Conservation (phyloP, 1,140 invertebrate genomes). For the Listronotus oregonensis region DNA sequence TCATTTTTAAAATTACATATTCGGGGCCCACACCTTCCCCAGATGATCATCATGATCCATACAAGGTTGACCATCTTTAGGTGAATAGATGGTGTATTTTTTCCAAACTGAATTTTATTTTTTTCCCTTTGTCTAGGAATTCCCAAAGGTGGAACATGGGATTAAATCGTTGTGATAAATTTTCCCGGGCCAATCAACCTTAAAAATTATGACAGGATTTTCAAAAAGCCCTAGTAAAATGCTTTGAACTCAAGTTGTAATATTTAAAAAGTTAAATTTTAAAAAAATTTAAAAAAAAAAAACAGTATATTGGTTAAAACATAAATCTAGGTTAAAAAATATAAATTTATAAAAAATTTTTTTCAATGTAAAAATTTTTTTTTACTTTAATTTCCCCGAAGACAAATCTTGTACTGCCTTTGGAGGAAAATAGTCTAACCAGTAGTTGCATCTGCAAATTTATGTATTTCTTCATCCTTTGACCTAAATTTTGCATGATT, state of each 20-base stretch:
- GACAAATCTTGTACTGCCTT: slow-evolving; percentile 84
- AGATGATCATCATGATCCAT: slow-evolving; percentile 98
- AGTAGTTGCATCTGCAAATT: slow-evolving; percentile 92
- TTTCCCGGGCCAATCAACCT: slow-evolving; percentile 96
- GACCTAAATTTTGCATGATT: slow-evolving; percentile 94
- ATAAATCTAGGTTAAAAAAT: too few species aligned
- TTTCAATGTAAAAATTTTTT: not conserved
- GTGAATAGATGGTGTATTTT: slow-evolving; percentile 96
- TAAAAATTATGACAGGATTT: too few species aligned
- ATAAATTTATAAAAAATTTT: too few species aligned
- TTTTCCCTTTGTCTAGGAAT: slow-evolving; percentile 84
- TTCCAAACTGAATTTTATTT: slow-evolving; percentile 97
- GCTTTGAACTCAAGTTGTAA: too few species aligned
- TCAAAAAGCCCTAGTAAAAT: too few species aligned
- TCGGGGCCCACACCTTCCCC: slow-evolving; percentile 98
- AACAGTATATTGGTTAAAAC: too few species aligned
- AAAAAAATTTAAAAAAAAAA: too few species aligned
- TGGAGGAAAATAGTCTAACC: slow-evolving; percentile 97
- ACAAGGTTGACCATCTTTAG: slow-evolving; percentile 96
- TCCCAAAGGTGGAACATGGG: slow-evolving; percentile 96
- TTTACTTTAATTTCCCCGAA: slow-evolving; percentile 77
- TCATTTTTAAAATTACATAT: slow-evolving; percentile 97
- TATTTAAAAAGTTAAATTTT: too few species aligned
- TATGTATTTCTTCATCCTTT: slow-evolving; percentile 86
- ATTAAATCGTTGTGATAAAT: slow-evolving; percentile 99